Percentiles rank a stretch among this genome's conserved stretches.
These are phyloP conservation scores for Tragelaphus scriptus DNA, from an alignment of 2,113 vertebrate genomes.

Conservation along the genomic window DNA sequence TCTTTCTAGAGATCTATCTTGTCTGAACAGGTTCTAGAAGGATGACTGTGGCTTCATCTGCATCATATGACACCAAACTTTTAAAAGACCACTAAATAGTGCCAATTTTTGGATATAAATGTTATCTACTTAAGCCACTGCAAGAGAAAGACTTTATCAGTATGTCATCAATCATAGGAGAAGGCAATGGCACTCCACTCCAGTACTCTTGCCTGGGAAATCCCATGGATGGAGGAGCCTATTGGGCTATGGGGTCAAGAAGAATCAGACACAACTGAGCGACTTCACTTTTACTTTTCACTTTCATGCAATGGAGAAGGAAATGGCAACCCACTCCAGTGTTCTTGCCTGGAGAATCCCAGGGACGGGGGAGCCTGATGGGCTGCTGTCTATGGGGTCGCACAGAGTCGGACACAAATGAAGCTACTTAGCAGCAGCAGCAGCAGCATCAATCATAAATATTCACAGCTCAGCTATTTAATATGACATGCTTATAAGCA, in stretches of 20 bases:
- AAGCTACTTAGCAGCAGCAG: background rate
- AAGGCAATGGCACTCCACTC: background rate
- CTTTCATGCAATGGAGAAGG: too few species aligned
- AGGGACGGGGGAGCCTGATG: too few species aligned
- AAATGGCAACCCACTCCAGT: too few species aligned
- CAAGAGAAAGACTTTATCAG: conserved; percentile 1
- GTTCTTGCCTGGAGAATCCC: too few species aligned
- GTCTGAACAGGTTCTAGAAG: background rate
- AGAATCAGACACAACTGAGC: accelerated
- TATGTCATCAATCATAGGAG: background rate
- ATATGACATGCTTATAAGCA: background rate
- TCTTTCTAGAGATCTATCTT: background rate
- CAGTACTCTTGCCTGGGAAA: background rate
- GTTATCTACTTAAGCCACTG: background rate
- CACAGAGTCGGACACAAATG: too few species aligned
- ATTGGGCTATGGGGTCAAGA: accelerated
- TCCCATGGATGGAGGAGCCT: background rate
- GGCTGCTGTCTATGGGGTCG: accelerated
- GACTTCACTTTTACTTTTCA: too few species aligned
- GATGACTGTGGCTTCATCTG: background rate
- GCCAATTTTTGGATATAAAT: background rate
- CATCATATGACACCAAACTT: background rate
- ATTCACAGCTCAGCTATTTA: background rate
- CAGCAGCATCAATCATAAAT: background rate
- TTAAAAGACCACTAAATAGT: background rate